A percentile compares a stretch with the other conserved stretches of the same genome.
Evolutionary conservation across 92 coral and sea anemone genomes (phyloP).

Genomic region (Siderastrea siderea): DNA sequence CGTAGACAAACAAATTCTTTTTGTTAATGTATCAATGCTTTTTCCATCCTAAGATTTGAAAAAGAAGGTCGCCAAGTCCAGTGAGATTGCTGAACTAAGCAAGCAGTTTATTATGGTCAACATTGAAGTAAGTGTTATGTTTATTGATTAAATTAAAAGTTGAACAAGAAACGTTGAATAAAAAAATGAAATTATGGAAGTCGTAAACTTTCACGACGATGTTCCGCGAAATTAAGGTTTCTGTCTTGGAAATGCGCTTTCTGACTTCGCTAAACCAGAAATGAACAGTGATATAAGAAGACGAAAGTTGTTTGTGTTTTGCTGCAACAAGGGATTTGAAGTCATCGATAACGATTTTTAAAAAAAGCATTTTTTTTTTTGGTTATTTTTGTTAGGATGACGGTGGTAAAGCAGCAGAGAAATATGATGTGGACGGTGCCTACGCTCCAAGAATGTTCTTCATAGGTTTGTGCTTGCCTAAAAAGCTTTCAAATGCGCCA

Average conservation of each 20-base stretch:
- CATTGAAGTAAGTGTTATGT: conserved; percentile 71
- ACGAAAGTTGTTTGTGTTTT: too few species aligned
- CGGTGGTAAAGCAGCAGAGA: conserved; percentile 82
- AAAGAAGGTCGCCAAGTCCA: conserved; percentile 86
- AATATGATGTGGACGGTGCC: conserved; percentile 89
- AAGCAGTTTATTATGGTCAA: conserved; percentile 93
- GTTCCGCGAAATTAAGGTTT: too few species aligned
- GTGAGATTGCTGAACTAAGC: conserved; percentile 85
- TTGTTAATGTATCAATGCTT: not conserved
- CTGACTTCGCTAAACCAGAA: too few species aligned
- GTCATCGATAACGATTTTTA: not conserved
- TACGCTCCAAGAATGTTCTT: conserved; percentile 91
- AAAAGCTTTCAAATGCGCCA: not conserved
- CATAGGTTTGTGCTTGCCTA: conserved; percentile 73
- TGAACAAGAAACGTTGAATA: too few species aligned
- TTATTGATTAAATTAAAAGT: too few species aligned
- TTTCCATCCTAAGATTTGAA: conserved; percentile 75
- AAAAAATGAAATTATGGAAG: too few species aligned
- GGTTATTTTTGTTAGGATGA: conserved; percentile 70
- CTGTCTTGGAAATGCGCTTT: too few species aligned
- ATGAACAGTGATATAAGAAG: too few species aligned
- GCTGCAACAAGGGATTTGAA: too few species aligned
- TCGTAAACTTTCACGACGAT: too few species aligned
- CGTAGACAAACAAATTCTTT: not conserved
- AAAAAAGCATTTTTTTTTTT: not conserved